These are phyloP conservation scores for Drosophila nebulosa DNA, from an alignment of 1,140 invertebrate species.

Conservation along the genomic window DNA sequence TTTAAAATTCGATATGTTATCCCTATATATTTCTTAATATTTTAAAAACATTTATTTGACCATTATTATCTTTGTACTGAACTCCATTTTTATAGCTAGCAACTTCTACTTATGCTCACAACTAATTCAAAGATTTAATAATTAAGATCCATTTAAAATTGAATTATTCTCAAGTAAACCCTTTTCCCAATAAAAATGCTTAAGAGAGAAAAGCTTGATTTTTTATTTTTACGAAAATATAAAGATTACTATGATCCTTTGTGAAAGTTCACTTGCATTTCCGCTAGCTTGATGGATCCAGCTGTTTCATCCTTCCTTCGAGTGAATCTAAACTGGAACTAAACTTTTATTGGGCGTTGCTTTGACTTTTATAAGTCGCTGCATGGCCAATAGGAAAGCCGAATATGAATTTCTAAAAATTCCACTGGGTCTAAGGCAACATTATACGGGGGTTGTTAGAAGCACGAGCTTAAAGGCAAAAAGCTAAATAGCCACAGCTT, in stretches of 20 bases:
- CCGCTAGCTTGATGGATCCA: background rate
- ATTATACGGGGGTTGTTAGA: constrained; percentile 11
- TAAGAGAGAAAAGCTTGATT: background rate
- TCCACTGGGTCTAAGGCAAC: constrained; percentile 22
- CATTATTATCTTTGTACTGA: too few species aligned
- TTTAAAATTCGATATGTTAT: too few species aligned
- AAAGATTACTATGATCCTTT: background rate
- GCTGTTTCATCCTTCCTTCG: constrained; percentile 10
- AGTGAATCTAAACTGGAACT: constrained; percentile 28
- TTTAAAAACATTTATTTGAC: too few species aligned
- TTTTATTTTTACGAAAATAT: background rate
- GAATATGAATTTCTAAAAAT: constrained; percentile 33
- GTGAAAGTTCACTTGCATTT: background rate
- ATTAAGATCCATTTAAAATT: too few species aligned
- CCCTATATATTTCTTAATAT: too few species aligned
- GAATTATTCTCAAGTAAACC: too few species aligned
- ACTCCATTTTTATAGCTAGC: too few species aligned
- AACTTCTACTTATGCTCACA: too few species aligned
- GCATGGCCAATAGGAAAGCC: constrained; percentile 48
- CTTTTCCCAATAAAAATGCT: background rate
- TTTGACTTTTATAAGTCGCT: constrained; percentile 51
- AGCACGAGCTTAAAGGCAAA: constrained; percentile 13
- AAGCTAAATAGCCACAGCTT: constrained; percentile 35
- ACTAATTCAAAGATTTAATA: too few species aligned
- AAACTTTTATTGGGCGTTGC: constrained; percentile 59